phyloP scores from a whole-genome alignment of 1,140 invertebrate genomes.

The Kradibia gibbosae region DNA sequence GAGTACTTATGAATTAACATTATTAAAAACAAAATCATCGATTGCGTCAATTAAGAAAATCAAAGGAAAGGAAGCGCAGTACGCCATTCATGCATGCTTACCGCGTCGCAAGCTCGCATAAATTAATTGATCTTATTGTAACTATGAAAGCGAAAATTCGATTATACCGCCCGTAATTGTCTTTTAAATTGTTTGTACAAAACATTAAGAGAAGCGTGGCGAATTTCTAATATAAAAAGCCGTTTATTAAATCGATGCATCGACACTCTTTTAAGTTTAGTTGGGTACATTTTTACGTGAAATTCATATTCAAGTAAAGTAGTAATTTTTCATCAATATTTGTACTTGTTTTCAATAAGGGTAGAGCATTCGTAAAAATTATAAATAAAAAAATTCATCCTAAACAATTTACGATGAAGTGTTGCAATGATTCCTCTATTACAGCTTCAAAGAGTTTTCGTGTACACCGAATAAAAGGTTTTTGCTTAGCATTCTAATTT shows the following conservation, averaged over 20 bases:
- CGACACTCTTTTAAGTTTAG: too few relatives aligned
- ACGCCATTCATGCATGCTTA: background rate
- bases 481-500: background rate
- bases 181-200: background rate
- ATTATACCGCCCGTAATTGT: background rate
- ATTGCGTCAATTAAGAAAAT: background rate
- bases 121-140: background rate
- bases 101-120: background rate
- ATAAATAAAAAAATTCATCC: too few relatives aligned
- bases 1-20: too few relatives aligned
- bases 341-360: too few relatives aligned
- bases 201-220: conserved; percentile 15
- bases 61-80: background rate
- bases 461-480: conserved; percentile 14
- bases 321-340: too few relatives aligned
- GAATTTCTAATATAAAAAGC: conserved; percentile 25
- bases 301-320: too few relatives aligned
- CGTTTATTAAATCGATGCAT: conserved; percentile 9
- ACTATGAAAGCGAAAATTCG: conserved; percentile 23
- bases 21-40: too few relatives aligned
- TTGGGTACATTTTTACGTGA: too few relatives aligned
- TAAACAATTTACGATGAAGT: too few relatives aligned
- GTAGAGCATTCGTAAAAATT: too few relatives aligned
- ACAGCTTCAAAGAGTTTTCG: background rate
- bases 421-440: too few relatives aligned